phyloP scores from a whole-genome alignment of 2,888 invertebrate genomes.

The Macaria liturata region DNA sequence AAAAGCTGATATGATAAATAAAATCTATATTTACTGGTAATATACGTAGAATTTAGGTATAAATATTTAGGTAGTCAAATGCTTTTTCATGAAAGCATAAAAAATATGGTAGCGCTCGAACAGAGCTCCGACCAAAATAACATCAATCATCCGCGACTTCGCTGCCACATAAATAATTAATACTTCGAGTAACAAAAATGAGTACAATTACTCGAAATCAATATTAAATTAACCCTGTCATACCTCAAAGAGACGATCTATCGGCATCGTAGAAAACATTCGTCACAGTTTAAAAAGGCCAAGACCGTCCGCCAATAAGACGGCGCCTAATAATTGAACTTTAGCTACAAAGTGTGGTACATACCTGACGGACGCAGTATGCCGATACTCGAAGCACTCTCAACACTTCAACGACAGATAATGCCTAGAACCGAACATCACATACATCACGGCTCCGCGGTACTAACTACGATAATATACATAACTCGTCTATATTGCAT shows the following conservation, averaged over 20 bases:
- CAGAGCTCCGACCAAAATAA: slow-evolving; percentile 41
- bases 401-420: slow-evolving; percentile 66
- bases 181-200: slow-evolving; percentile 43
- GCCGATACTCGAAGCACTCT: slow-evolving; percentile 68
- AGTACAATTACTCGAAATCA: slow-evolving; percentile 42
- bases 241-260: slow-evolving; percentile 49
- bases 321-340: slow-evolving; percentile 35
- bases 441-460: slow-evolving; percentile 62
- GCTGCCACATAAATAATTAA: slow-evolving; percentile 54
- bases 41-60: slow-evolving; percentile 58
- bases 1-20: slow-evolving; percentile 76
- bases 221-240: slow-evolving; percentile 69
- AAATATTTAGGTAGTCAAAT: slow-evolving; percentile 64
- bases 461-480: slow-evolving; percentile 58
- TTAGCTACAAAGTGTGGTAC: slow-evolving; percentile 57
- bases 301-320: slow-evolving; percentile 30
- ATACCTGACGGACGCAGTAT: slow-evolving; percentile 65
- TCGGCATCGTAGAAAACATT: slow-evolving; percentile 33
- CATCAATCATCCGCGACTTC: slow-evolving; percentile 34
- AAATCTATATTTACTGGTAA: slow-evolving; percentile 73
- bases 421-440: slow-evolving; percentile 67
- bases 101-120: slow-evolving; percentile 31
- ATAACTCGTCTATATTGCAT: slow-evolving; percentile 66
- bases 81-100: slow-evolving; percentile 49
- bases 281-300: slow-evolving; percentile 30